These are phyloP conservation scores for Sinotaia quadrata DNA, from an alignment of 2,888 invertebrate species.

Conservation along the genomic window DNA sequence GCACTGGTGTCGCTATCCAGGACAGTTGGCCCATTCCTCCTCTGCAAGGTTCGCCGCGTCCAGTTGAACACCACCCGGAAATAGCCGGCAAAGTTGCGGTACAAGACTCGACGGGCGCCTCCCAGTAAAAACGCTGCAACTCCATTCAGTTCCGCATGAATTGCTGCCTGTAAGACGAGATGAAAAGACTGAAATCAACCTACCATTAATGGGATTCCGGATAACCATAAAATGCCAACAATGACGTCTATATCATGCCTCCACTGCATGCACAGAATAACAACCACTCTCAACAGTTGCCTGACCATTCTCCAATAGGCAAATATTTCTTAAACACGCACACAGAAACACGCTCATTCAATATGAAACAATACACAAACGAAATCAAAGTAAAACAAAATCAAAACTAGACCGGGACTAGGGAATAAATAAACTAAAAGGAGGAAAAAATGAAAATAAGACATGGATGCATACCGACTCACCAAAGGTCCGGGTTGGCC, in stretches of 20 bases:
- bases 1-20: neutral
- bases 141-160: slow-evolving; percentile 22
- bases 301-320: too few relatives aligned
- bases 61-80: slow-evolving; percentile 1
- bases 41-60: neutral
- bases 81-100: slow-evolving; percentile 4
- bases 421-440: neutral
- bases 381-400: too few relatives aligned
- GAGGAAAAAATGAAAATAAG: neutral
- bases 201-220: neutral
- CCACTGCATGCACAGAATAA: too few relatives aligned
- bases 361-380: too few relatives aligned
- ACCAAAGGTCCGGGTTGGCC: slow-evolving; percentile 24
- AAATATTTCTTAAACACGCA: too few relatives aligned
- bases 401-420: too few relatives aligned
- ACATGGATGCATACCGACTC: slow-evolving; percentile 18
- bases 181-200: neutral
- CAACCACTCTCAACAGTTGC: too few relatives aligned
- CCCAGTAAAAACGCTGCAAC: slow-evolving; percentile 16
- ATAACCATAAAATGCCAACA: too few relatives aligned
- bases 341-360: too few relatives aligned
- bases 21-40: neutral
- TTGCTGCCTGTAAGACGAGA: slow-evolving; percentile 3
- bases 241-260: too few relatives aligned
- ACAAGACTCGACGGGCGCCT: slow-evolving; percentile 13